Evolutionary conservation across 2,888 invertebrate species (phyloP), one percentile per base, ranked within the genome.

Genomic region (Gari tellinella): DNA sequence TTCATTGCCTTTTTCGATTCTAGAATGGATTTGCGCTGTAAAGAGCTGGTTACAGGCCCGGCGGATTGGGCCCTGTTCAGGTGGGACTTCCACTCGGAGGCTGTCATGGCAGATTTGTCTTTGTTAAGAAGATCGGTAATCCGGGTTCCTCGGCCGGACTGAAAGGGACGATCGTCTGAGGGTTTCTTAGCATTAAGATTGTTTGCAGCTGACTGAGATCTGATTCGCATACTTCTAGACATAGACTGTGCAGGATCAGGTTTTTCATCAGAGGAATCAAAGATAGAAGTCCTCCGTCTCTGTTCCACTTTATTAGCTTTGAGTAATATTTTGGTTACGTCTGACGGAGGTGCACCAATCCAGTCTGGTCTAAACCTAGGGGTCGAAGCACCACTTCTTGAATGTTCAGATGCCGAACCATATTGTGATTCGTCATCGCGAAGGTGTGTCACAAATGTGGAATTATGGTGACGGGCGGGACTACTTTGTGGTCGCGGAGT

Each of bases 301-400:
- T 45, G 52, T 52, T 67, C 49, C 14, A 57, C 38, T 1, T 65
- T 53, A 2, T 53, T 63, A 1, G 86, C 82, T 60, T 72, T 75
- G 8, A 87, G 76, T 48, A 88, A 72, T 65, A 82, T 85, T 64
- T 82, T 82, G 7, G 88, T 88, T 2, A 87, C 72, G 15, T 81
- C 84, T 12, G 83, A 80, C 14, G 84, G 83, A 52, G 67, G 69
- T 43, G 84, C 84, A 15, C 81, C 76, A 40, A 82, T 80, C 88
- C 87, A 87, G 0, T 77, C 67, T 12, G 82, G 83, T 40, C 69
- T 81, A 17, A 68, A 74, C 15, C 78, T 53, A 12, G 84, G 80
- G 1, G 79, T 78, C 10, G 64, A 46, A 14, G 66, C 38, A 12
- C 70, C 73, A 46, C 79, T 82, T 38, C 72, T 70, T 14, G 79